phyloP scores from a whole-genome alignment of 2,888 invertebrate genomes.

The Rhodophaea formosa region DNA sequence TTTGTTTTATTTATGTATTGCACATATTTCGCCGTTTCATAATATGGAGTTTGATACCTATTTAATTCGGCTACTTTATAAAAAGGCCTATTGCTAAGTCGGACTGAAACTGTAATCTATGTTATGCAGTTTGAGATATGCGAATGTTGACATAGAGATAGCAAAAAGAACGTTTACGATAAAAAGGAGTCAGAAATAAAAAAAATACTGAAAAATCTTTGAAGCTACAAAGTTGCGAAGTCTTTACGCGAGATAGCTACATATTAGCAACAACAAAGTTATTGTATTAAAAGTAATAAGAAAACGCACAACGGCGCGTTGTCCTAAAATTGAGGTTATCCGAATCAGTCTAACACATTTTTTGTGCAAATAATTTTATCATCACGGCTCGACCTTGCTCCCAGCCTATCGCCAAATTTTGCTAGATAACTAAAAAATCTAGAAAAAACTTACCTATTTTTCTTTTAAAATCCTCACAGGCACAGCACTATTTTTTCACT shows the following conservation, averaged over 20 bases:
- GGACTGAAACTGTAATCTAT: slow-evolving; percentile 3
- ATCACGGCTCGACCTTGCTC: slow-evolving; percentile 74
- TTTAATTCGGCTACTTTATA: not conserved
- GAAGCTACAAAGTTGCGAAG: not conserved
- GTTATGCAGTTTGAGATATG: slow-evolving; percentile 13
- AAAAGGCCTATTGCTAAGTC: not conserved
- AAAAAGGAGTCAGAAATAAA: slow-evolving; percentile 4
- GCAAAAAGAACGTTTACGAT: slow-evolving; percentile 13
- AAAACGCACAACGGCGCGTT: slow-evolving; percentile 43
- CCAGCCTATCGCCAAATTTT: slow-evolving; percentile 74
- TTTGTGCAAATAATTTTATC: slow-evolving; percentile 80
- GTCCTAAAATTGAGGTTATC: slow-evolving; percentile 76
- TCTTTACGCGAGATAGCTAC: slow-evolving; percentile 2
- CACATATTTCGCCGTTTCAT: too few relatives aligned
- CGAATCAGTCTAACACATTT: slow-evolving; percentile 73
- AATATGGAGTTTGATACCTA: too few relatives aligned
- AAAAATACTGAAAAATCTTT: slow-evolving; percentile 9
- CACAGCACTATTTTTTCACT: slow-evolving; percentile 50
- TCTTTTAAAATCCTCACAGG: slow-evolving; percentile 36
- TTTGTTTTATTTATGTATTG: not conserved
- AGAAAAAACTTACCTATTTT: slow-evolving; percentile 45
- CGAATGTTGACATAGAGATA: slow-evolving; percentile 15
- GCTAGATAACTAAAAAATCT: slow-evolving; percentile 59
- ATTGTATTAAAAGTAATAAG: slow-evolving; percentile 18
- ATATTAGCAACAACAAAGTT: slow-evolving; percentile 13